These are phyloP conservation scores for Mercenaria mercenaria DNA, from an alignment of 1,140 invertebrate genomes.

Conservation along the genomic window DNA sequence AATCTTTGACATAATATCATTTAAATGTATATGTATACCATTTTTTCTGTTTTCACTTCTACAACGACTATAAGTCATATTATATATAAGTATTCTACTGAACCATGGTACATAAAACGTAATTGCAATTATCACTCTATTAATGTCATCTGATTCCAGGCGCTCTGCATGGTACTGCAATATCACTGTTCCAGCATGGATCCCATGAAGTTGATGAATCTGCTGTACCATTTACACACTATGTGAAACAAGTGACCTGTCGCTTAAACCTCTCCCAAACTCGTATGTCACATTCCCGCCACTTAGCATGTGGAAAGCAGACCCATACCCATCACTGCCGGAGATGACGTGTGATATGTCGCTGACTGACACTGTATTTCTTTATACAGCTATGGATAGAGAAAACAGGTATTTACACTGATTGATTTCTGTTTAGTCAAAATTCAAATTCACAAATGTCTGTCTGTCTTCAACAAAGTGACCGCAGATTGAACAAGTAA, in stretches of 20 bases:
- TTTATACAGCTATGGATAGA: not conserved
- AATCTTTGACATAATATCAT: conserved; percentile 63
- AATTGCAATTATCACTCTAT: conserved; percentile 11
- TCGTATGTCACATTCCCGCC: not conserved
- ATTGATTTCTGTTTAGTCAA: too few species aligned
- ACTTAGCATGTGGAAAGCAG: not conserved
- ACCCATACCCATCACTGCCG: not conserved
- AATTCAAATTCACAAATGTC: too few species aligned
- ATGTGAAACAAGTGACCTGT: not conserved
- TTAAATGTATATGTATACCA: conserved; percentile 72
- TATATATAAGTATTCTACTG: not conserved
- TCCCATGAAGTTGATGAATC: not conserved
- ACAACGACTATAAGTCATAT: not conserved
- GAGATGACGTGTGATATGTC: not conserved
- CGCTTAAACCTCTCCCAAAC: not conserved
- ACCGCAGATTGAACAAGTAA: too few species aligned
- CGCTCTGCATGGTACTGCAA: not conserved
- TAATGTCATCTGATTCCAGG: conserved; percentile 18
- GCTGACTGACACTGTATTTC: not conserved
- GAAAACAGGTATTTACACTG: too few species aligned
- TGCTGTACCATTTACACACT: not conserved
- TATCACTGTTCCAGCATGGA: not conserved
- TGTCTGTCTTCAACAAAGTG: too few species aligned
- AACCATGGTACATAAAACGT: conserved; percentile 31
- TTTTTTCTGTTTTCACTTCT: conserved; percentile 68